Percentiles rank a stretch among this genome's conserved stretches.
phyloP scores from a whole-genome alignment of 1,140 invertebrate genomes.

The Batillaria attramentaria region DNA sequence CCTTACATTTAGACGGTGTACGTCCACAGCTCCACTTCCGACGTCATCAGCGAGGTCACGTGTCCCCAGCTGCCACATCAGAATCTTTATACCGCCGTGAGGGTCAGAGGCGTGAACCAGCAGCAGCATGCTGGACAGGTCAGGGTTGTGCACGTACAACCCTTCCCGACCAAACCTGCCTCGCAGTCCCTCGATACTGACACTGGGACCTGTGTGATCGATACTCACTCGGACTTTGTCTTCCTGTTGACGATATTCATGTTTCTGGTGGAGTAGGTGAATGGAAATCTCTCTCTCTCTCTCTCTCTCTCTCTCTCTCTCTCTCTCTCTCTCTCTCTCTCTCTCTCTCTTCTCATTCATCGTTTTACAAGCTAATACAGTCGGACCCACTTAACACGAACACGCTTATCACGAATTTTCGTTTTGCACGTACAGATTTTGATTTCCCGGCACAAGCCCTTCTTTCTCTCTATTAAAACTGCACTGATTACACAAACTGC shows the following conservation, averaged over 20 bases:
- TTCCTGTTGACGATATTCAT: background rate
- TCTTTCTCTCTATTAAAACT: too few relatives aligned
- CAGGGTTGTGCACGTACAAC: conserved; percentile 42
- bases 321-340: too few relatives aligned
- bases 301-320: too few relatives aligned
- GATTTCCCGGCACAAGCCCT: too few relatives aligned
- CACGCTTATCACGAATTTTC: too few relatives aligned
- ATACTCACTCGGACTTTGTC: conserved; percentile 42
- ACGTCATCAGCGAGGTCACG: conserved; percentile 5
- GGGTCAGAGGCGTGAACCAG: conserved; percentile 46
- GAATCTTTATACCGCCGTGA: conserved; percentile 44
- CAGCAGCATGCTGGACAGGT: conserved; percentile 48
- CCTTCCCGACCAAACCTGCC: conserved; percentile 32
- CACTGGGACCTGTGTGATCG: conserved; percentile 39
- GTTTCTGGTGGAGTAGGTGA: too few relatives aligned
- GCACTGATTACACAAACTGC: too few relatives aligned
- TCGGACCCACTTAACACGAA: too few relatives aligned
- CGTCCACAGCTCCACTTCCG: conserved; percentile 16
- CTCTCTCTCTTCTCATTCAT: too few relatives aligned
- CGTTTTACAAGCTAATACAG: too few relatives aligned
- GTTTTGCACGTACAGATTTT: too few relatives aligned
- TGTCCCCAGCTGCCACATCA: conserved; percentile 34
- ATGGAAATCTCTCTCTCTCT: too few relatives aligned
- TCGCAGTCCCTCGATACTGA: conserved; percentile 37
- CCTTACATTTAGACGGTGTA: background rate